phyloP scores from a whole-genome alignment of 2,797 vertebrate species.

The Myripristis jacobus region DNA sequence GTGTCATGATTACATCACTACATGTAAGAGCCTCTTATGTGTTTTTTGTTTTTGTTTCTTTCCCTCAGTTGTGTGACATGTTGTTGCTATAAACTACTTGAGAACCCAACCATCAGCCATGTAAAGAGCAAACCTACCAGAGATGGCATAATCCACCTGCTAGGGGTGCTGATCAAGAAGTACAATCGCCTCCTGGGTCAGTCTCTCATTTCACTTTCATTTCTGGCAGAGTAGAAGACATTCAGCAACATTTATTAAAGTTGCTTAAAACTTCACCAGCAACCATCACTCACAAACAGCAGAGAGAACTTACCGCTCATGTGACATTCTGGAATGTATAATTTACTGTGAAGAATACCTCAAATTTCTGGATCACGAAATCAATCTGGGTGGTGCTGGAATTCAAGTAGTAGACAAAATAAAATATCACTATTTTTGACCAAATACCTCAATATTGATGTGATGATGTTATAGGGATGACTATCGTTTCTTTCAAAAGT shows the following conservation, averaged over 20 bases:
- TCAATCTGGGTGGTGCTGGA: too few species aligned
- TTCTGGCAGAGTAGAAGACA: background rate
- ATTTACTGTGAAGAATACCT: too few species aligned
- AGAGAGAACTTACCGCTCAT: too few species aligned
- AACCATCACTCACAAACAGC: too few species aligned
- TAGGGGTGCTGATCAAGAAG: slow-evolving; percentile 90
- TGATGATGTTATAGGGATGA: too few species aligned
- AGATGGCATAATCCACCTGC: slow-evolving; percentile 89
- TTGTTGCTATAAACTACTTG: slow-evolving; percentile 94
- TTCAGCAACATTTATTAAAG: background rate
- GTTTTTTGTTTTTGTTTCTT: slow-evolving; percentile 15
- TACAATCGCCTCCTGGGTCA: slow-evolving; percentile 93
- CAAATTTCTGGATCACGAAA: too few species aligned
- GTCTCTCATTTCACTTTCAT: slow-evolving; percentile 45
- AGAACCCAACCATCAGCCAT: slow-evolving; percentile 90
- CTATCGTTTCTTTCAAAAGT: too few species aligned
- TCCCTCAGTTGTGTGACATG: slow-evolving; percentile 89
- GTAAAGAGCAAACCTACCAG: slow-evolving; percentile 90
- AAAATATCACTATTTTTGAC: too few species aligned
- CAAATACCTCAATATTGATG: too few species aligned
- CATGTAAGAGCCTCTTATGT: background rate
- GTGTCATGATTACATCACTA: background rate
- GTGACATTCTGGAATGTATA: too few species aligned
- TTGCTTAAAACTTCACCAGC: too few species aligned
- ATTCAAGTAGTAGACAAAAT: too few species aligned